Evolutionary conservation across 2,113 vertebrate species (phyloP).

Genomic region (Amazona vittata): DNA sequence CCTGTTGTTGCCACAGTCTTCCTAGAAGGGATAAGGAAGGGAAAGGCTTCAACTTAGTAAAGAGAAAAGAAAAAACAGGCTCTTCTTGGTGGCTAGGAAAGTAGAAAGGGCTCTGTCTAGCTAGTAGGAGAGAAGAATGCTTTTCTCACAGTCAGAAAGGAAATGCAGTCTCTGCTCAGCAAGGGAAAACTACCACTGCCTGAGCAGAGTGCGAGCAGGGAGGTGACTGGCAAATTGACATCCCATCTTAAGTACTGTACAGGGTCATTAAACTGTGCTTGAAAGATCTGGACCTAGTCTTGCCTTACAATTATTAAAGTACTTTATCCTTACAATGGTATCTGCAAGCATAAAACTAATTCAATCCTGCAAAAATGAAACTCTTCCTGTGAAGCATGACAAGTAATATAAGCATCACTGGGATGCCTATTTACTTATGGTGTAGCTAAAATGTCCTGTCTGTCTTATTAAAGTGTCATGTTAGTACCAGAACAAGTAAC

Average conservation of each 20-base stretch:
- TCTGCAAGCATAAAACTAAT: neutral
- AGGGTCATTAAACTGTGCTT: neutral
- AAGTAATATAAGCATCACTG: neutral
- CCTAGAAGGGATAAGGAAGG: neutral
- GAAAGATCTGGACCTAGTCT: neutral
- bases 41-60: neutral
- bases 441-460: neutral
- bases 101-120: neutral
- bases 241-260: neutral
- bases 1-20: neutral
- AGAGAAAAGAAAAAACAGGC: neutral
- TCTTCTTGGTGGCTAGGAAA: neutral
- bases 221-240: neutral
- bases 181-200: neutral
- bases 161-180: neutral
- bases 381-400: neutral
- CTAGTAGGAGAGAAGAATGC: neutral
- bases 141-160: neutral
- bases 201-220: accelerated
- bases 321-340: neutral
- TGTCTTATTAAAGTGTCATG: neutral
- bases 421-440: neutral
- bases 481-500: neutral
- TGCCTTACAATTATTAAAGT: neutral
- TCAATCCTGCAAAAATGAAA: neutral